phyloP scores from a whole-genome alignment of 2,888 invertebrate genomes.

The Polietes domitor region DNA sequence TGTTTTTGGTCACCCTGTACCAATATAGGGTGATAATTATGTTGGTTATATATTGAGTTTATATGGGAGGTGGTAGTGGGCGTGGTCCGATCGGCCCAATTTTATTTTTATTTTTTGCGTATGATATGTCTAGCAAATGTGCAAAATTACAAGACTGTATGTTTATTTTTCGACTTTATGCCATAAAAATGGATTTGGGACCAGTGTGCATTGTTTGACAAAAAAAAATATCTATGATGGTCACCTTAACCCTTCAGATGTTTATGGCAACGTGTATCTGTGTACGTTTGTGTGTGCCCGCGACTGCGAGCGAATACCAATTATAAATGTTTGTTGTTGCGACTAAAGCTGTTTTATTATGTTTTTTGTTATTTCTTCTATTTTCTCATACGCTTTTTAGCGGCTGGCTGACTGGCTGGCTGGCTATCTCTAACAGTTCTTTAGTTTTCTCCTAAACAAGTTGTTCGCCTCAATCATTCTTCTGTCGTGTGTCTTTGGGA shows the following conservation, averaged over 20 bases:
- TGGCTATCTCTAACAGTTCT: conserved; percentile 41
- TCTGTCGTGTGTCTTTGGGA: conserved; percentile 52
- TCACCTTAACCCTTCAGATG: background rate
- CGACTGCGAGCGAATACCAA: background rate
- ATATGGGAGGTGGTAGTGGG: no score
- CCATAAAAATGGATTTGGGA: no score
- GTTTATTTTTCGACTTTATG: no score
- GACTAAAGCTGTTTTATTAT: conserved; percentile 5
- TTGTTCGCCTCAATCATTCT: conserved; percentile 42
- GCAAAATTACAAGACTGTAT: no score
- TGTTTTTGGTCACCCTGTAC: no score
- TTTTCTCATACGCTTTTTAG: conserved; percentile 47
- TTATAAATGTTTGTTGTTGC: conserved; percentile 12
- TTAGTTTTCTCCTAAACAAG: conserved; percentile 56
- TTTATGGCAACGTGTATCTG: background rate
- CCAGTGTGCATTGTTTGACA: no score
- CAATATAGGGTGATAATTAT: no score
- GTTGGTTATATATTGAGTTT: no score
- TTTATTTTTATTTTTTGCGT: no score
- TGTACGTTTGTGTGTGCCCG: background rate
- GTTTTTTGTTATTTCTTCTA: conserved; percentile 36
- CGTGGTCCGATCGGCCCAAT: no score
- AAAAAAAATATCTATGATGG: no score
- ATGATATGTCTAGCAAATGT: no score
- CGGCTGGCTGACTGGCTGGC: background rate